phyloP scores from a whole-genome alignment of 2,888 invertebrate genomes.

The Trichopria drosophilae region DNA sequence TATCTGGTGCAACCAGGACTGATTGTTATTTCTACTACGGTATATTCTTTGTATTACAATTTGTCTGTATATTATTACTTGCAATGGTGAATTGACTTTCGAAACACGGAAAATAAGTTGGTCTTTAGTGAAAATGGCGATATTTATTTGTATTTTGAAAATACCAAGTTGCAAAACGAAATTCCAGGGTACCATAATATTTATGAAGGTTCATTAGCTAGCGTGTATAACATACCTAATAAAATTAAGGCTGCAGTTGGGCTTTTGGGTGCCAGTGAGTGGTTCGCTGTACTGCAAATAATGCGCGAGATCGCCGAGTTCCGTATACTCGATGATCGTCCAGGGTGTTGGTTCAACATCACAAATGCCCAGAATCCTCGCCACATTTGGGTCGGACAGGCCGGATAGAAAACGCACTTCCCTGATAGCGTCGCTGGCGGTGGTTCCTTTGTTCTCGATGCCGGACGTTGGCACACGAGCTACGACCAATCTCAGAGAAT shows the following conservation, averaged over 20 bases:
- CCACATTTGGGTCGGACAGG: slow-evolving; percentile 70
- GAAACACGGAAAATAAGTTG: not conserved
- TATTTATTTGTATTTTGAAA: not conserved
- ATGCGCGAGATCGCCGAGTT: slow-evolving; percentile 74
- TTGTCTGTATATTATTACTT: too few species aligned
- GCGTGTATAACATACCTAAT: slow-evolving; percentile 48
- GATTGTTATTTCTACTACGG: too few species aligned
- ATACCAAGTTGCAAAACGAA: not conserved
- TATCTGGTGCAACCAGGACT: too few species aligned
- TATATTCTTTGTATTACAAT: too few species aligned
- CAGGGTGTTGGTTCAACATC: slow-evolving; percentile 63
- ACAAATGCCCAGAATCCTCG: slow-evolving; percentile 67
- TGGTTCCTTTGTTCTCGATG: slow-evolving; percentile 56
- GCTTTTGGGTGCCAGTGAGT: slow-evolving; percentile 51
- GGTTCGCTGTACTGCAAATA: slow-evolving; percentile 63
- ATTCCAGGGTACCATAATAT: not conserved
- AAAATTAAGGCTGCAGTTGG: slow-evolving; percentile 55
- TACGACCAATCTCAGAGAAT: slow-evolving; percentile 61
- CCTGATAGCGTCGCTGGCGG: slow-evolving; percentile 60
- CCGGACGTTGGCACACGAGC: slow-evolving; percentile 59
- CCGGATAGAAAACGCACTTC: slow-evolving; percentile 72
- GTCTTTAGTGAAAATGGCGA: not conserved
- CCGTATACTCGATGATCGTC: slow-evolving; percentile 74
- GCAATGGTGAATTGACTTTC: too few species aligned
- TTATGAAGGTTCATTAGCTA: not conserved